Evolutionary conservation across 2,888 invertebrate species (phyloP), one percentile per base, ranked within the genome.

Genomic region (Antitype chi): DNA sequence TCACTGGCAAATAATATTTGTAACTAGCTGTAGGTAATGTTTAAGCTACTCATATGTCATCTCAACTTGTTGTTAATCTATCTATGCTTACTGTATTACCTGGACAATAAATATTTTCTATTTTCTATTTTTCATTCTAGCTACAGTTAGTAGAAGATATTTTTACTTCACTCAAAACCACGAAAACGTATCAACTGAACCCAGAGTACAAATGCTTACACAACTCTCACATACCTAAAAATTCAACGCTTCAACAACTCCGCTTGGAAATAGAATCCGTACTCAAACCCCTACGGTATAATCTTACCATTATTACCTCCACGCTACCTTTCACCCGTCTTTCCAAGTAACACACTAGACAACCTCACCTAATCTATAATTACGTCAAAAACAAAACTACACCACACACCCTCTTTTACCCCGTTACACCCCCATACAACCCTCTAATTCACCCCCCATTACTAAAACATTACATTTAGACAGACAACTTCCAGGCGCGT

Each of bases 381-480:
- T 53, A 80, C 52, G 55, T 76, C 82, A 70, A 76, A 76, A 80
- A 82, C 77, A 20, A 60, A 82, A 76, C 70, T 67, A 76, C 52
- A 49, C 17, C 38, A 74, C n/a, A 28, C 43, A 25, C 55, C 17
- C 53, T 53, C 23, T 38, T 52, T 47, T 32, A 60, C 43, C n/a
- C 64, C 6, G 0, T 20, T 49, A 28, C 38, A 67, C 66, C 60
- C 60, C 32, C 25, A 23, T 15, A 49, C 68, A 72, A 25, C 32
- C 66, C 57, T 52, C 17, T 52, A 20, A 60, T 69, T 52, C 64
- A 23, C 17, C 64, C 84, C 52, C 59, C 20, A 64, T 72, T 76
- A 75, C 62, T 76, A 43, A 76, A 84, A 73, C 70, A 84, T 76
- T 80, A 72, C 72, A 32, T 68, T 82, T 73, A 84, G 62, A 80